These are phyloP conservation scores for Brachyrhaphis roseni DNA, from an alignment of 2,797 vertebrate species.

Conservation along the genomic window DNA sequence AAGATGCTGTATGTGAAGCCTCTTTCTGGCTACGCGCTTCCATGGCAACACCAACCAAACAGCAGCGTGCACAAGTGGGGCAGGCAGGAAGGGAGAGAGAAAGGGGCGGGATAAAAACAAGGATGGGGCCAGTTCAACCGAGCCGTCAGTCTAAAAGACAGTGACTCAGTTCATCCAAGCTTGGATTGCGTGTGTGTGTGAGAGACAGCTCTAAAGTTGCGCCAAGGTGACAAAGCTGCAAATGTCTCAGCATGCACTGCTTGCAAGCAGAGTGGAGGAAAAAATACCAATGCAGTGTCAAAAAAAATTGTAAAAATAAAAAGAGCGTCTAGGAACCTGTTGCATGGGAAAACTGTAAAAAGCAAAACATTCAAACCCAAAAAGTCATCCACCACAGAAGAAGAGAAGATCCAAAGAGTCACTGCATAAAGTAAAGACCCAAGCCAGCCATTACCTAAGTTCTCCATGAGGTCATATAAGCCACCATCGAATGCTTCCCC, in stretches of 20 bases:
- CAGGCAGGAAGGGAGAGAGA: constrained; percentile 55
- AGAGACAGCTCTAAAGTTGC: constrained; percentile 25
- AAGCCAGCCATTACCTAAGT: constrained; percentile 52
- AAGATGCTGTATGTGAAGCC: constrained; percentile 91
- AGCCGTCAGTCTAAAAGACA: constrained; percentile 54
- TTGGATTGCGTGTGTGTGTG: constrained; percentile 8
- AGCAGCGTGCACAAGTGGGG: constrained; percentile 69
- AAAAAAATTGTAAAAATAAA: constrained; percentile 5
- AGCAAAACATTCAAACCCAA: not conserved
- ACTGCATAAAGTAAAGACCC: constrained; percentile 36
- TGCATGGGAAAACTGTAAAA: not conserved
- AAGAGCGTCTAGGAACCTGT: constrained; percentile 16
- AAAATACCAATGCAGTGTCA: constrained; percentile 10
- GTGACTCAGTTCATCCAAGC: constrained; percentile 50
- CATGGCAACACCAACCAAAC: constrained; percentile 83
- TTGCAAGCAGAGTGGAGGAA: constrained; percentile 26
- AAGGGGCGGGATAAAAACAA: constrained; percentile 48
- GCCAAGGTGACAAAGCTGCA: constrained; percentile 27
- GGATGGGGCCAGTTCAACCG: constrained; percentile 33
- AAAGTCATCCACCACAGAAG: constrained; percentile 33
- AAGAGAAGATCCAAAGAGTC: constrained; percentile 35
- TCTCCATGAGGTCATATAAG: constrained; percentile 67
- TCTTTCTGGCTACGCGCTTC: constrained; percentile 77
- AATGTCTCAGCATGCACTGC: constrained; percentile 9
- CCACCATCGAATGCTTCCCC: constrained; percentile 49